phyloP scores from a whole-genome alignment of 2,113 vertebrate species.

The Myiagra hebetior region DNA sequence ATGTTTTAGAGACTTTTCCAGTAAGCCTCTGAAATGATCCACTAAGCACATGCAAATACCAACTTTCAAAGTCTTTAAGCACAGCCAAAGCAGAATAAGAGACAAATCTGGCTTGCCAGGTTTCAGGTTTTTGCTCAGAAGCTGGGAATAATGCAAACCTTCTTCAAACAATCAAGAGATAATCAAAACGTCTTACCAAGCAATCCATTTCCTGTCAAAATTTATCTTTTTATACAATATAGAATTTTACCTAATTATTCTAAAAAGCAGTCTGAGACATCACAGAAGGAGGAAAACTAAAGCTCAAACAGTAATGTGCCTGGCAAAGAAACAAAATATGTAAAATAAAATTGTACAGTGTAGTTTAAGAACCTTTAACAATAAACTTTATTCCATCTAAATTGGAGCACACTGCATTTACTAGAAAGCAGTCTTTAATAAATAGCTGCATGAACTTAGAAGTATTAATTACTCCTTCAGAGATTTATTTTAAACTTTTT shows the following conservation, averaged over 20 bases:
- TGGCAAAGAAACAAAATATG: neutral
- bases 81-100: neutral
- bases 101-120: neutral
- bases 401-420: neutral
- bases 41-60: neutral
- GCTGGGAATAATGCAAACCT: neutral
- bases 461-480: slow-evolving; percentile 30
- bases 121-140: neutral
- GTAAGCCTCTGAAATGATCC: slow-evolving; percentile 3
- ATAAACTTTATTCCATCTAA: neutral
- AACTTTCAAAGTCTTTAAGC: neutral
- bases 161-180: neutral
- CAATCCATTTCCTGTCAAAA: neutral
- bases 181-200: neutral
- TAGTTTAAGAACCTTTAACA: neutral
- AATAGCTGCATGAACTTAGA: neutral
- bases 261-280: neutral
- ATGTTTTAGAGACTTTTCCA: neutral
- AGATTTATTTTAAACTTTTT: neutral
- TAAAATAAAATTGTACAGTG: neutral
- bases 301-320: neutral
- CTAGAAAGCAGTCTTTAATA: neutral
- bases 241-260: neutral
- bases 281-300: neutral
- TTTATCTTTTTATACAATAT: neutral